Conservation (phyloP, 2,888 invertebrate genomes). For the Hypercompe scribonia region DNA sequence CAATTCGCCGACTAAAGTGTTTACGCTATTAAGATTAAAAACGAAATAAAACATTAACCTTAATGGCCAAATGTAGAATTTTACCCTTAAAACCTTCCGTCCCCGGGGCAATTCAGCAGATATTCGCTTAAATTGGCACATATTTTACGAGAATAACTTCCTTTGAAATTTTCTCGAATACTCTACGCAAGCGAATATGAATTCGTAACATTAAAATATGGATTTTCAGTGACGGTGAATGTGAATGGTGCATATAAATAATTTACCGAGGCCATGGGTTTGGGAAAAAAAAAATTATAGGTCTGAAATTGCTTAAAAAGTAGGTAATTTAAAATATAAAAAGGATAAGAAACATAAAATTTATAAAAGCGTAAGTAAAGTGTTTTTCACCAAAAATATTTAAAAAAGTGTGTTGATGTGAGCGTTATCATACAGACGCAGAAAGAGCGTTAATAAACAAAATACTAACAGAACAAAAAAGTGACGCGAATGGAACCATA, state of each 20-base stretch:
- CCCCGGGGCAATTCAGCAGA: conserved; percentile 8
- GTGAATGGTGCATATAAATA: too few species aligned
- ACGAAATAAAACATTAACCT: conserved; percentile 1
- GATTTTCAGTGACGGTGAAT: not conserved
- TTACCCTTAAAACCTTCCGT: conserved; percentile 4
- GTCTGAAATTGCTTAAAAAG: too few species aligned
- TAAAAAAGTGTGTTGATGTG: too few species aligned
- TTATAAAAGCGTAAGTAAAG: too few species aligned
- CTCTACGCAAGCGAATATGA: not conserved
- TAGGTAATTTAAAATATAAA: too few species aligned
- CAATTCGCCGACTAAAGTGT: not conserved
- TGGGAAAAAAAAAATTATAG: too few species aligned
- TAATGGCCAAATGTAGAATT: conserved; percentile 3
- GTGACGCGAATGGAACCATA: not conserved
- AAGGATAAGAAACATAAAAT: too few species aligned
- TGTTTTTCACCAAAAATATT: too few species aligned
- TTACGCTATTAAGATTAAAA: not conserved
- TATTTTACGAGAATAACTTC: conserved; percentile 30
- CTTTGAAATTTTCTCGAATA: conserved; percentile 18
- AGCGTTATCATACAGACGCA: too few species aligned
- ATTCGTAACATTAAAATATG: not conserved
- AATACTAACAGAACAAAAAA: not conserved
- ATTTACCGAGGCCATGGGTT: too few species aligned
- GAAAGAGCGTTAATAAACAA: not conserved
- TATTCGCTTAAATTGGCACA: conserved; percentile 28